Evolutionary conservation across 2,888 invertebrate species (phyloP).

Genomic region (Punctoribates punctum): DNA sequence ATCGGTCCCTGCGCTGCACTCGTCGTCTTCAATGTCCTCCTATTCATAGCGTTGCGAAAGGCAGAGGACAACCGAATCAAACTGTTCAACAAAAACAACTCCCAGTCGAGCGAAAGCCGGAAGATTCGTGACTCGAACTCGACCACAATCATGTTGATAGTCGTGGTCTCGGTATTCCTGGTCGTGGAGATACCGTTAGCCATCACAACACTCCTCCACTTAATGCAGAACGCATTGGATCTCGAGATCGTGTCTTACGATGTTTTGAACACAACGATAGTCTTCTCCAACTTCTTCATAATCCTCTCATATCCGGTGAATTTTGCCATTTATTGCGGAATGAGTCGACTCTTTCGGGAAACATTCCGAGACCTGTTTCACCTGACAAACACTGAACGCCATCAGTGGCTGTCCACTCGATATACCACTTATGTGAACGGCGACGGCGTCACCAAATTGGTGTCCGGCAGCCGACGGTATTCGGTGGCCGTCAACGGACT

Average conservation of each 20-base stretch:
- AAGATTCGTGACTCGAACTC: constrained; percentile 66
- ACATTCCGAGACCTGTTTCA: constrained; percentile 83
- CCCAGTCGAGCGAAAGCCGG: not conserved
- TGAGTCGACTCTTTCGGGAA: constrained; percentile 89
- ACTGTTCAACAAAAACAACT: not conserved
- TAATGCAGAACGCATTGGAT: constrained; percentile 58
- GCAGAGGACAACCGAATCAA: not conserved
- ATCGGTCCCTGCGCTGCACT: constrained; percentile 81
- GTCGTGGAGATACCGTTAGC: constrained; percentile 78
- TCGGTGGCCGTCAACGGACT: not conserved
- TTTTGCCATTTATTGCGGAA: constrained; percentile 92
- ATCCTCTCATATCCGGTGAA: constrained; percentile 67
- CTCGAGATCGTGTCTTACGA: constrained; percentile 63
- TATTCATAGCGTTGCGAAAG: constrained; percentile 70
- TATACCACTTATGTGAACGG: constrained; percentile 12
- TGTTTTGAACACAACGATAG: constrained; percentile 70
- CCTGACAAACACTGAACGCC: constrained; percentile 53
- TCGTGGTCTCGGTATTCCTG: constrained; percentile 77
- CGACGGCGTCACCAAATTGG: not conserved
- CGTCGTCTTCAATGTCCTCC: constrained; percentile 78
- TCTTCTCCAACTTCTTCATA: constrained; percentile 85
- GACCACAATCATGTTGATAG: constrained; percentile 80
- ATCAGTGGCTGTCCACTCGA: constrained; percentile 52
- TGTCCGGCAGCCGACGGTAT: constrained; percentile 3
- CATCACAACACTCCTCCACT: constrained; percentile 74